Evolutionary conservation across 1,140 invertebrate species (phyloP), one percentile per base, ranked within the genome.

Genomic region (Steinernema khuongi): DNA sequence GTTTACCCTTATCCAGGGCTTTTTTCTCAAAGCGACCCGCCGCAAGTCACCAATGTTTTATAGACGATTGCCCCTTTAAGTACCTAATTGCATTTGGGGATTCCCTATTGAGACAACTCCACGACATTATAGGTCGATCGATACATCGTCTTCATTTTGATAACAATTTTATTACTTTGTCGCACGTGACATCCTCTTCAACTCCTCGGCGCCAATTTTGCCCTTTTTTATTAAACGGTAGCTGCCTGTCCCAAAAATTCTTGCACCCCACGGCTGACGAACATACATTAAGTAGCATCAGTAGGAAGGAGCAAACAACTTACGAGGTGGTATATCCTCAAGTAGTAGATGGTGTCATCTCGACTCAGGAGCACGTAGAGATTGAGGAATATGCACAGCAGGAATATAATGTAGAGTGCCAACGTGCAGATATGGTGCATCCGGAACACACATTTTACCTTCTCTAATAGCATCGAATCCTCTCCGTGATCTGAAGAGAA

Each of bases 251-350:
- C n/a, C n/a, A n/a, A n/a, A n/a, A n/a, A n/a, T n/a, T n/a, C n/a
- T n/a, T n/a, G n/a, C n/a, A n/a, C n/a, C n/a, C n/a, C n/a, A n/a
- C n/a, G n/a, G n/a, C n/a, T n/a, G n/a, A n/a, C n/a, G n/a, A n/a
- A n/a, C n/a, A n/a, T n/a, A n/a, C n/a, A n/a, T n/a, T n/a, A n/a
- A n/a, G n/a, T n/a, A n/a, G n/a, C n/a, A n/a, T n/a, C n/a, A n/a
- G n/a, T n/a, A n/a, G n/a, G n/a, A 41, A 41, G n/a, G 36, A 7
- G 36, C 33, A 14, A 31, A 0, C n/a, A n/a, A 68, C 73, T 41
- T 66, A 83, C 83, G 67, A 81, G 73, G 60, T 85, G 83, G 72
- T 84, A 84, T 14, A 85, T 79, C 67, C 82, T 70, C 28, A 84
- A 60, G 71, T 83, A 85, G 66, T 80, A 80, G 22, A 84, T 83